Conservation (phyloP, 2,888 invertebrate genomes). For the Gymnosoma rotundatum region DNA sequence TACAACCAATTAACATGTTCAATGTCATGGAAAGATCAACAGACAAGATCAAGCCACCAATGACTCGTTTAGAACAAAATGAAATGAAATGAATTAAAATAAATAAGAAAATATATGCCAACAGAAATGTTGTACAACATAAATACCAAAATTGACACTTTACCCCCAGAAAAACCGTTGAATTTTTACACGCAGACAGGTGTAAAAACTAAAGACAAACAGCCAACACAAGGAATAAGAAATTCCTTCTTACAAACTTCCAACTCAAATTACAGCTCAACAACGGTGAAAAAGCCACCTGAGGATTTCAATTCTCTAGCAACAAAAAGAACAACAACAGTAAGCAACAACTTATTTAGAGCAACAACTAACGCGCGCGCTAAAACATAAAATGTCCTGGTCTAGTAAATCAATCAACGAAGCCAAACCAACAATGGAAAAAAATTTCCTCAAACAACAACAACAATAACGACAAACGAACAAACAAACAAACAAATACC, state of each 20-base stretch:
- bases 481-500: conserved; percentile 67
- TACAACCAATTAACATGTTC: conserved; percentile 78
- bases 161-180: conserved; percentile 60
- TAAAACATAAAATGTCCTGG: conserved; percentile 54
- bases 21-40: conserved; percentile 79
- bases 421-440: conserved; percentile 27
- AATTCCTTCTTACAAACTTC: conserved; percentile 50
- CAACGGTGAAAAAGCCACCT: conserved; percentile 58
- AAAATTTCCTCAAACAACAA: no score
- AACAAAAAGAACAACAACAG: conserved; percentile 55
- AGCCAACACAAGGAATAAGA: conserved; percentile 18
- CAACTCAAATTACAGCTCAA: conserved; percentile 43
- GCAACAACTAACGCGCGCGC: conserved; percentile 66
- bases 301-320: conserved; percentile 61
- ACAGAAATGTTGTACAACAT: conserved; percentile 55
- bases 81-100: conserved; percentile 38
- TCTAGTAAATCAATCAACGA: conserved; percentile 79
- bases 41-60: conserved; percentile 75
- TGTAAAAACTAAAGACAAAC: conserved; percentile 50
- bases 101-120: conserved; percentile 40
- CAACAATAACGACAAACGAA: neutral
- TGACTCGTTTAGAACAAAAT: conserved; percentile 32
- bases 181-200: conserved; percentile 68
- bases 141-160: conserved; percentile 69
- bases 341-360: neutral